A percentile compares a stretch with the other conserved stretches of the same genome.
Evolutionary conservation across 2,888 invertebrate genomes (phyloP).

Genomic region (Anticlea derivata): DNA sequence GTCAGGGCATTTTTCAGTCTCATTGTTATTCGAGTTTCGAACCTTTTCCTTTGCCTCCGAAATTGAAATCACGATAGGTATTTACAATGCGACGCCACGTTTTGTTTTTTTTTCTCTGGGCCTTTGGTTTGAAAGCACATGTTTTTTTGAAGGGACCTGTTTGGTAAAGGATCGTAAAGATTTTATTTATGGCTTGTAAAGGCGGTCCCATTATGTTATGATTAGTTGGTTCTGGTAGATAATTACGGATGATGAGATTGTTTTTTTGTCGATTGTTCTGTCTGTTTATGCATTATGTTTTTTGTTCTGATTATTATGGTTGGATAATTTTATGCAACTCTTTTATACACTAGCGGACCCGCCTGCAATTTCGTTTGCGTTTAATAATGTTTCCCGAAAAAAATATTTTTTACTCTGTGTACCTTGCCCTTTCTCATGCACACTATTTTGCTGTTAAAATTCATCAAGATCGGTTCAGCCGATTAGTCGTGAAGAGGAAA

Average conservation of each 20-base stretch:
- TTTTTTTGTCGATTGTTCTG: constrained; percentile 48
- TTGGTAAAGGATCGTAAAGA: constrained; percentile 58
- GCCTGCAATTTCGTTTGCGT: too few species aligned
- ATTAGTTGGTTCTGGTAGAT: constrained; percentile 63
- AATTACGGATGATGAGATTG: constrained; percentile 68
- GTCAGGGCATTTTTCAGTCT: constrained; percentile 64
- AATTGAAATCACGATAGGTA: constrained; percentile 61
- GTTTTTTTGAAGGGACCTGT: constrained; percentile 59
- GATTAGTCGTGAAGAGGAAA: too few species aligned
- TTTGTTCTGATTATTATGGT: constrained; percentile 39
- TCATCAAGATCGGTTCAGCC: too few species aligned
- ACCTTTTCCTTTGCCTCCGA: constrained; percentile 53
- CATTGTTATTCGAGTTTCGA: constrained; percentile 57
- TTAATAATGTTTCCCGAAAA: too few species aligned
- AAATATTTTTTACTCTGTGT: too few species aligned
- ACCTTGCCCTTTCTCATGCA: too few species aligned
- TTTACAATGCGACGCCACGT: constrained; percentile 60
- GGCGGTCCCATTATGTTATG: constrained; percentile 70
- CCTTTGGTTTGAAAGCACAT: constrained; percentile 50
- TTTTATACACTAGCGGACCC: too few species aligned
- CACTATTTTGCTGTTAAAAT: too few species aligned
- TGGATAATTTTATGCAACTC: constrained; percentile 23
- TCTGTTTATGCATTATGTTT: constrained; percentile 30
- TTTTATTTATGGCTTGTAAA: constrained; percentile 63
- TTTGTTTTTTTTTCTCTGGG: constrained; percentile 48